Evolutionary conservation across 2,888 invertebrate genomes (phyloP), one percentile per base, ranked within the genome.

Genomic region (Metacarcinus magister): DNA sequence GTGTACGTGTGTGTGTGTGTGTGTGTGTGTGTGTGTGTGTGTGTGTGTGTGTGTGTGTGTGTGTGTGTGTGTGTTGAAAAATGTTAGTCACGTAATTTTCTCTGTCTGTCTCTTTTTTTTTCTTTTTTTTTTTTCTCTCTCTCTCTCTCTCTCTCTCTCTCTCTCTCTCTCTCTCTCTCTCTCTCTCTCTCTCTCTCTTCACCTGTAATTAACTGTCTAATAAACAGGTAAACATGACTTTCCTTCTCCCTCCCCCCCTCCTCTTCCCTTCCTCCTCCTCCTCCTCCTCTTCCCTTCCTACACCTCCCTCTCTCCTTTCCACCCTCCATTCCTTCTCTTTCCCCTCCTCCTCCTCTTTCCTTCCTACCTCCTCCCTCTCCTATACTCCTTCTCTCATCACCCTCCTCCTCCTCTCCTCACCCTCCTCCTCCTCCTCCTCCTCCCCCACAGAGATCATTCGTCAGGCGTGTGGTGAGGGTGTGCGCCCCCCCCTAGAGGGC

Each of bases 401-500:
- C 75, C 28, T 75, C 28, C 75, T 75, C 2, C 16, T 7, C n/a
- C 75, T 67, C 19, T 19, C 67, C 3, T 19, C 67, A 19, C 19
- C 67, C 10, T 89, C 19, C 43, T 32, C 8, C 89, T 32, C 43
- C 32, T 32, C 89, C 43, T 89, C 19, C 19, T 32, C 32, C 32
- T 28, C 43, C 43, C 90, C 19, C 3, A 28, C 92, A 92, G 92
- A 92, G 16, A 92, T 92, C 92, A 48, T 92, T 4, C 48, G 92
- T 32, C 92, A 54, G 43, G 92, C 8, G 13, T 48, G 48, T 4
- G 54, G 87, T 3, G 75, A 75, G 96, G 97, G 97, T 92, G 97
- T 97, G 43, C 97, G 97, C 46, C 96, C 96, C 19, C 95, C 97
- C 0, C 98, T 98, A 97, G 98, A 99, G 4, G 99, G 99, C 0